Conservation (phyloP, 1,140 invertebrate species). For the Rhopalosiphum padi region DNA sequence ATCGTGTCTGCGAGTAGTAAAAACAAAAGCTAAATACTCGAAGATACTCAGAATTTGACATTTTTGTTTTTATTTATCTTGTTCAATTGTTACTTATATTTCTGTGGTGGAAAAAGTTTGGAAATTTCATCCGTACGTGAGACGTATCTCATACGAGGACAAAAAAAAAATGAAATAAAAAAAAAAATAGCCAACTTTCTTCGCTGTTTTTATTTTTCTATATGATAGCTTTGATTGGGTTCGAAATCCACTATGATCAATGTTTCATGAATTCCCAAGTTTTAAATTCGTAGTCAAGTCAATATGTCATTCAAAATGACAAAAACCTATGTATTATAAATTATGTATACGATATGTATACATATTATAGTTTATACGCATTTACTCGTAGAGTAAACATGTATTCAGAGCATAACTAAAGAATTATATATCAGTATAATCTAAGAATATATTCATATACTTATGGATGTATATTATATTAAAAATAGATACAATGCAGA, state of each 20-base stretch:
- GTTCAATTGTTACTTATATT: not conserved
- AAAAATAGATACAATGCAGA: not conserved
- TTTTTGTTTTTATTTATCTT: conserved; percentile 51
- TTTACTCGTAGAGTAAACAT: not conserved
- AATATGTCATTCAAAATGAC: conserved; percentile 15
- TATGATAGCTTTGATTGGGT: conserved; percentile 22
- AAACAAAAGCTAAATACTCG: conserved; percentile 4
- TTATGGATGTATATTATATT: not conserved
- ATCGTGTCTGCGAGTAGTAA: not conserved
- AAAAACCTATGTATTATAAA: not conserved
- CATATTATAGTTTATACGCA: not conserved
- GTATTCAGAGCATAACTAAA: not conserved
- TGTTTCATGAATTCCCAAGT: not conserved
- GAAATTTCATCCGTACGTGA: conserved; percentile 9
- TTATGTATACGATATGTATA: not conserved
- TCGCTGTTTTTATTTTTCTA: not conserved
- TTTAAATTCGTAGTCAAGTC: not conserved
- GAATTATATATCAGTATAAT: not conserved
- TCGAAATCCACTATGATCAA: not conserved
- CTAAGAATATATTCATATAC: not conserved
- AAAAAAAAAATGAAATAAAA: not conserved
- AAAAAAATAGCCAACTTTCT: not conserved
- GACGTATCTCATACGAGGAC: conserved; percentile 6
- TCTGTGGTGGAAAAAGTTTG: conserved; percentile 3
- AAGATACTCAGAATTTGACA: conserved; percentile 24